These are phyloP conservation scores for Linurgus olivaceus DNA, from an alignment of 2,797 vertebrate species.

Conservation along the genomic window DNA sequence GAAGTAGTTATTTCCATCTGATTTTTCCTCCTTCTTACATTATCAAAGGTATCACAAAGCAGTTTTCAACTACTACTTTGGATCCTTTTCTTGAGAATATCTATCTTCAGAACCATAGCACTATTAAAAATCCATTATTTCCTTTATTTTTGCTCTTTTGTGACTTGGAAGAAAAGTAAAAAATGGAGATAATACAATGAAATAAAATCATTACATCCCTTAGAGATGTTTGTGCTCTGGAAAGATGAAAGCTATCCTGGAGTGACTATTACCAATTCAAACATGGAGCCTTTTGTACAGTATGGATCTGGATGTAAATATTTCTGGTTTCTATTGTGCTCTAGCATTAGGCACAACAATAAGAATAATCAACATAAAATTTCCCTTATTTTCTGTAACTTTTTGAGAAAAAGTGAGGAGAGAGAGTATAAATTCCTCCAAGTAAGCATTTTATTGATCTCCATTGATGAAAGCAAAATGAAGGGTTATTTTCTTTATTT, in stretches of 20 bases:
- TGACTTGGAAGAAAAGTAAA: background rate
- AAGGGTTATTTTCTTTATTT: background rate
- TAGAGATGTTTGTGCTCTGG: background rate
- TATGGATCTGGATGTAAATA: background rate
- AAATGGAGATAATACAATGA: background rate
- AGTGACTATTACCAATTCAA: background rate
- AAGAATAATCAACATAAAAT: background rate
- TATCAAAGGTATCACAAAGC: background rate
- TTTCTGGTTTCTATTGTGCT: background rate
- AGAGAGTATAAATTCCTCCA: background rate
- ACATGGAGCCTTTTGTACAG: background rate
- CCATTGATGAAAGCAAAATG: background rate
- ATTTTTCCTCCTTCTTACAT: background rate
- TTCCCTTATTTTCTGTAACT: conserved; percentile 9
- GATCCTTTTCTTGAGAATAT: background rate
- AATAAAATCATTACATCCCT: background rate
- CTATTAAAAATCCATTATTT: background rate
- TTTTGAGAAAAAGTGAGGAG: background rate
- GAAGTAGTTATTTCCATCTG: background rate
- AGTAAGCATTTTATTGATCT: background rate
- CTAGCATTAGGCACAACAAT: background rate
- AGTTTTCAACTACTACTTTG: background rate
- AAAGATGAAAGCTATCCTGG: background rate
- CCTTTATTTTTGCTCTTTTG: background rate
- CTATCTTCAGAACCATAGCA: background rate